These are phyloP conservation scores for Corvus hawaiiensis DNA, from an alignment of 2,113 vertebrate genomes.

Conservation along the genomic window DNA sequence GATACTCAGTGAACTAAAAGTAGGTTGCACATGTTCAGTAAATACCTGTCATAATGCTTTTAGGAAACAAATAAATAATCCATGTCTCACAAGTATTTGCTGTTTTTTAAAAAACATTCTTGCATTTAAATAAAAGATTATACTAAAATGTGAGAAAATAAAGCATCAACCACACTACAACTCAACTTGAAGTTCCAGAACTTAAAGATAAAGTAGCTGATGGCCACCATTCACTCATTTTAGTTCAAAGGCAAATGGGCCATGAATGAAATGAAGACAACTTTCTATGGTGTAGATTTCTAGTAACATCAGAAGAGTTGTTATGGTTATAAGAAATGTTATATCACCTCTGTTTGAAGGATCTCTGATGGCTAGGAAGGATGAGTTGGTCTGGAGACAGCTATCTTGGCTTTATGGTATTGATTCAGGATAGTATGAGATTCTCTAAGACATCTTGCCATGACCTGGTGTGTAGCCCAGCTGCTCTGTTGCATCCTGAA, in stretches of 20 bases:
- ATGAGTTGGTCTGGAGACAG: not conserved
- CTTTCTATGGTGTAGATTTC: not conserved
- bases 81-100: not conserved
- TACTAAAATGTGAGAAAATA: not conserved
- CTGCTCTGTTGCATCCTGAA: not conserved
- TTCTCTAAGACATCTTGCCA: not conserved
- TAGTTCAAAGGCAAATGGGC: not conserved
- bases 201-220: not conserved
- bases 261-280: not conserved
- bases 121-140: not conserved
- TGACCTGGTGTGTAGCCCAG: not conserved
- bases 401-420: not conserved
- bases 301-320: not conserved
- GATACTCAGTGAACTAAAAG: not conserved
- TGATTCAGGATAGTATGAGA: not conserved
- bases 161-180: not conserved
- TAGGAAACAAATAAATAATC: not conserved
- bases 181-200: not conserved
- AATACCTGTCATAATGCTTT: not conserved
- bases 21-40: not conserved
- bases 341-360: not conserved
- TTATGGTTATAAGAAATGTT: not conserved
- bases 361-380: not conserved
- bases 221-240: not conserved
- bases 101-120: not conserved